A percentile compares a stretch with the other conserved stretches of the same genome.
Conservation (phyloP, 1,140 invertebrate species). For the Drosophila nigromelanica region DNA sequence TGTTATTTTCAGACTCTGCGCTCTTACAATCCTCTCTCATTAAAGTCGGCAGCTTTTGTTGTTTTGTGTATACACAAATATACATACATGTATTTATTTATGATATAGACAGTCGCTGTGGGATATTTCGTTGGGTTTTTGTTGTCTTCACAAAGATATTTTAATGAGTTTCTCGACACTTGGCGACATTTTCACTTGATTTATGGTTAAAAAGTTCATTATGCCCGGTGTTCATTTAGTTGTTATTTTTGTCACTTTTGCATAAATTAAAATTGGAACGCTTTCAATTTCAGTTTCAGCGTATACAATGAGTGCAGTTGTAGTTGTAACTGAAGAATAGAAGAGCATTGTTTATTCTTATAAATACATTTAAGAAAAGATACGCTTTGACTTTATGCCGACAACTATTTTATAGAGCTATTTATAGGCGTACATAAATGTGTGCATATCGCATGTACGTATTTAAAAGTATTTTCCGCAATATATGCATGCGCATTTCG, state of each 20-base stretch:
- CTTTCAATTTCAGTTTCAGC: constrained; percentile 28
- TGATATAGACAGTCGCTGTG: constrained; percentile 18
- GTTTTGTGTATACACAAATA: constrained; percentile 6
- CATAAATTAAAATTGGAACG: constrained; percentile 25
- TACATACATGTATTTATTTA: constrained; percentile 30
- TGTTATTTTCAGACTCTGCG: constrained; percentile 12
- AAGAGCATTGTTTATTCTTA: constrained; percentile 21
- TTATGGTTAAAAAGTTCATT: constrained; percentile 41
- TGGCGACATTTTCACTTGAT: constrained; percentile 42
- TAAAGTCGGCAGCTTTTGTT: constrained; percentile 42
- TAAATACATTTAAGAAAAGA: constrained; percentile 1
- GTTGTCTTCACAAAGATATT: constrained; percentile 13
- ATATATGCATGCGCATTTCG: constrained; percentile 43
- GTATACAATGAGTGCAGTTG: constrained; percentile 33
- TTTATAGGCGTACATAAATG: constrained; percentile 19
- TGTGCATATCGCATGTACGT: background rate
- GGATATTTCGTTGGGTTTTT: constrained; percentile 16
- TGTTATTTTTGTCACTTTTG: constrained; percentile 11
- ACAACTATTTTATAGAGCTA: constrained; percentile 35
- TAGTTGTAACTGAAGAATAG: constrained; percentile 37
- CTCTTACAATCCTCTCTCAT: constrained; percentile 34
- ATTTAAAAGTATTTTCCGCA: constrained; percentile 28
- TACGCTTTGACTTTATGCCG: constrained; percentile 43
- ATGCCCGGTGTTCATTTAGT: constrained; percentile 6
- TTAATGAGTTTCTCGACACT: constrained; percentile 50